Conservation (phyloP, 2,888 invertebrate genomes). For the Celastrina argiolus region DNA sequence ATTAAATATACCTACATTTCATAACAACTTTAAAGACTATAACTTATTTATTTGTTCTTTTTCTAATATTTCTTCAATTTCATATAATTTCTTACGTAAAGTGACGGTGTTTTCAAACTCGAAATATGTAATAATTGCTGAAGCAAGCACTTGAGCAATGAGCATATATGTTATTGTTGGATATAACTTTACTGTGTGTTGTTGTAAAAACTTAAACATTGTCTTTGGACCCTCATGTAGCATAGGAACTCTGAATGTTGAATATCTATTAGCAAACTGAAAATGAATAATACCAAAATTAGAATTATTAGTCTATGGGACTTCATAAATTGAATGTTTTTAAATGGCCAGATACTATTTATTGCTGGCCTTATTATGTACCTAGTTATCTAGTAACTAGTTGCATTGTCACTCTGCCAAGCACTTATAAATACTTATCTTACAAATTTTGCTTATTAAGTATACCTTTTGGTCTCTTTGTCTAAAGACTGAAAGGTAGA, state of each 20-base stretch:
- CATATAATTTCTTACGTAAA: conserved; percentile 56
- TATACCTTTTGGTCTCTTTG: no score
- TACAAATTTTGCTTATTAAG: no score
- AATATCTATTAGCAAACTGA: conserved; percentile 80
- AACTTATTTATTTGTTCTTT: conserved; percentile 20
- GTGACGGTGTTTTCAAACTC: conserved; percentile 74
- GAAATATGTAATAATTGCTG: conserved; percentile 79
- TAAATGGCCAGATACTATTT: no score
- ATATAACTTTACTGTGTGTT: conserved; percentile 73
- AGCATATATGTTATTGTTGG: conserved; percentile 68
- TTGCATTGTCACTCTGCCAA: no score
- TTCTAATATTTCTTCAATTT: conserved; percentile 52
- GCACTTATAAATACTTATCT: no score
- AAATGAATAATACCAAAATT: conserved; percentile 42
- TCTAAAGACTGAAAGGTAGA: no score
- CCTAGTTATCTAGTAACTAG: no score
- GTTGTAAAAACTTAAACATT: conserved; percentile 70
- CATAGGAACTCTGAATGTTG: conserved; percentile 81
- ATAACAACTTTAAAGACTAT: neutral
- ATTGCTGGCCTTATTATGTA: no score
- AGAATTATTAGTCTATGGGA: no score
- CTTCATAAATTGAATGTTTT: no score
- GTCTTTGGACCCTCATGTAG: conserved; percentile 75
- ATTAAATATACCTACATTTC: conserved; percentile 23
- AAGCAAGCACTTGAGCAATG: conserved; percentile 71